Evolutionary conservation across 2,888 invertebrate genomes (phyloP), one percentile per base, ranked within the genome.

Genomic region (Dryobotodes eremita): DNA sequence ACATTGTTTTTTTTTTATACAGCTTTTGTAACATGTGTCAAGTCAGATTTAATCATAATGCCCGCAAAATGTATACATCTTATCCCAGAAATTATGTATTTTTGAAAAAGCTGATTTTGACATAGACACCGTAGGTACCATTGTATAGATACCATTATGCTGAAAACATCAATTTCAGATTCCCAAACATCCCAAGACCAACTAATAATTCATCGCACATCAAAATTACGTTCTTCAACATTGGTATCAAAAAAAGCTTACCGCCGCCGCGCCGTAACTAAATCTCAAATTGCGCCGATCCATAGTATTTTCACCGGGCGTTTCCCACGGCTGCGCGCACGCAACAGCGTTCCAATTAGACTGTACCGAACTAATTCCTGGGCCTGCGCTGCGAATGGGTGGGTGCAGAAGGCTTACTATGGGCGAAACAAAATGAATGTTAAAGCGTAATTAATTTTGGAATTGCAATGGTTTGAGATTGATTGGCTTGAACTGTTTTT

Each of bases 261-360:
- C 90, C 91, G 93, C 31, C 3, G 31, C 31, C 31, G 31, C 31
- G 31, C 92, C 93, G 93, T 94, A 94, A 93, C 95, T 92, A 94
- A 93, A 92, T 92, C 90, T 91, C 83, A 93, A 93, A 94, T 94
- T 92, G 93, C 92, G 88, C 89, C 90, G 89, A 89, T 92, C 92
- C 92, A 91, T 91, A 93, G 91, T 92, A 92, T 94, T 95, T 94
- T 94, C 94, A 93, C 94, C 91, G 92, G 88, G 87, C 88, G 92
- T 87, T 95, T 96, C 96, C 95, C 96, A 95, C 96, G 96, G 92
- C 86, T 89, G 92, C 92, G 91, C 92, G 92, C 96, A 96, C 95
- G 96, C 96, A 95, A 95, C 84, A 90, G 90, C 91, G 90, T 91
- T 91, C 93, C 93, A 93, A 92, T 92, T 92, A 92, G 90, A 76